Conservation (phyloP, 2,888 invertebrate species). For the Nomada ferruginata region DNA sequence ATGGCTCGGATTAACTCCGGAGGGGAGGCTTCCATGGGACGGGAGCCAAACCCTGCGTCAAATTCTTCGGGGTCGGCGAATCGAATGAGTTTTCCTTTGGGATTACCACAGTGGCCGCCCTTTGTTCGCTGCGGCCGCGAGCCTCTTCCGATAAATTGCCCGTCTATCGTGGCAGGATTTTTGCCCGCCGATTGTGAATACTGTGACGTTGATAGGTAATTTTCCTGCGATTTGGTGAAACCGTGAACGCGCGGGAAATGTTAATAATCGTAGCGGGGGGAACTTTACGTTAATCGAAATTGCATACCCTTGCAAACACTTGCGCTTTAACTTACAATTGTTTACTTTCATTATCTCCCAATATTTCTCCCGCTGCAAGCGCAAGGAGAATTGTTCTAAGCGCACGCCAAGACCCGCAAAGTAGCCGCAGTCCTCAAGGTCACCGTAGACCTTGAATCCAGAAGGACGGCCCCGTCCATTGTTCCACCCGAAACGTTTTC, state of each 20-base stretch:
- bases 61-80: slow-evolving; percentile 78
- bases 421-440: slow-evolving; percentile 53
- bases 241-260: too few species aligned
- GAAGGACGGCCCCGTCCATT: slow-evolving; percentile 53
- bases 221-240: too few species aligned
- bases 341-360: too few species aligned
- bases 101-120: slow-evolving; percentile 56
- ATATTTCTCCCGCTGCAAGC: too few species aligned
- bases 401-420: too few species aligned
- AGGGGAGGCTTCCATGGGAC: slow-evolving; percentile 25
- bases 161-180: neutral
- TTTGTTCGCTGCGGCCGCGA: slow-evolving; percentile 26
- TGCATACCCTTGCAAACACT: too few species aligned
- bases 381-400: too few species aligned
- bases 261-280: too few species aligned
- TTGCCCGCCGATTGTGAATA: too few species aligned
- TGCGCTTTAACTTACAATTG: too few species aligned
- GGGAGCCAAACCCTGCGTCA: slow-evolving; percentile 66
- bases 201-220: too few species aligned
- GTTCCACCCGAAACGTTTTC: slow-evolving; percentile 64
- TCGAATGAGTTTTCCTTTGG: slow-evolving; percentile 74
- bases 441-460: slow-evolving; percentile 40
- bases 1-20: slow-evolving; percentile 81
- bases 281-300: too few species aligned
- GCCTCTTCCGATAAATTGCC: slow-evolving; percentile 58